Evolutionary conservation across 2,888 invertebrate species (phyloP), one percentile per base, ranked within the genome.

Genomic region (Amblyjoppa proteus): DNA sequence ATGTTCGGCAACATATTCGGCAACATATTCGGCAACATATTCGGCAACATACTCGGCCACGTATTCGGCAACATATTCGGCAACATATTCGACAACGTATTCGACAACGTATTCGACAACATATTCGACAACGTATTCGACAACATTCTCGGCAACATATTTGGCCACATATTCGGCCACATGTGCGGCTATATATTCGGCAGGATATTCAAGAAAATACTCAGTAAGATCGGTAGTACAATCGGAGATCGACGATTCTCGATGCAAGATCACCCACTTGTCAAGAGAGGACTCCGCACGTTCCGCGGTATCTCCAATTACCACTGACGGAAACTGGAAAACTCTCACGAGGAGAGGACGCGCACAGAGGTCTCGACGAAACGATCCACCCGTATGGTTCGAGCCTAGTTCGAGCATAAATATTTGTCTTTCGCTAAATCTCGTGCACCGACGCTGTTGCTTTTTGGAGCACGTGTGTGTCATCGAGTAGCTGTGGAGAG

Each of bases 371-470:
- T 28, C 41, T 69, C 53, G 38, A 9, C 28, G 61, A 51, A 56
- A 77, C 76, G 76, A 77, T 34, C 13, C 76, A 64, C 56, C 69
- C 66, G 34, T 20, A 70, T 74, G 34, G 45, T 11, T 25, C 20
- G 53, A 69, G 51, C 79, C 58, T 28, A 16, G 51, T 56, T 25
- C 53, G 31, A 85, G 49, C 71, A 58, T 85, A 85, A 85, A 85
- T 82, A 82, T 85, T 85, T 82, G 66, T 85, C 74, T 75, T 78
- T 28, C 78, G 70, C 79, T 85, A 82, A 79, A 82, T 80, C 82
- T 76, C 71, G 66, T 51, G 53, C 68, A 69, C 61, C 51, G 41
- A 20, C 41, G 58, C 6, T 34, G 34, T 74, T 53, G 68, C 68
- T 51, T 81, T 56, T 81, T 53, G 45, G 45, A 71, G 58, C 53